A percentile compares a stretch with the other conserved stretches of the same genome.
Conservation (phyloP, 30 jellyfish, hydroid and myxozoan species). For the Hydra vulgaris region DNA sequence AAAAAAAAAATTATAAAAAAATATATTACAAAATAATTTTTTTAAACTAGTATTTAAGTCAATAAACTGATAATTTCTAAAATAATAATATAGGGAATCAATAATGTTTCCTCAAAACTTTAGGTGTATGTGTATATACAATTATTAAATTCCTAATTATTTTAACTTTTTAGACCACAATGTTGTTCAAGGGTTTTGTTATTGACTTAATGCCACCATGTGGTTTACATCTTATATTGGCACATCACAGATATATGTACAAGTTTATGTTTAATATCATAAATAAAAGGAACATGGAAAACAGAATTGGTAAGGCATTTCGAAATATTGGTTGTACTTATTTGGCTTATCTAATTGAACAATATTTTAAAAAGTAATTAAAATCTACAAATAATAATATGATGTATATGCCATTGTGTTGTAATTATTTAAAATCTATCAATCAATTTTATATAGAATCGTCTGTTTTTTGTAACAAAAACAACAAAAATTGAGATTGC, state of each 20-base stretch:
- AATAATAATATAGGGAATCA: no score
- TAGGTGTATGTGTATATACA: neutral
- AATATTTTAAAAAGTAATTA: slow-evolving; percentile 5
- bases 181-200: neutral
- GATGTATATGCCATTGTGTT: no score
- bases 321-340: slow-evolving; percentile 2
- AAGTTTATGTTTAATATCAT: neutral
- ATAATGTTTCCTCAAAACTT: no score
- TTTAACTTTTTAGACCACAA: neutral
- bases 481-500: no score
- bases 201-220: slow-evolving; percentile 16
- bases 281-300: neutral
- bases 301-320: neutral
- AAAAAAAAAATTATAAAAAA: no score
- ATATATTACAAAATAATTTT: neutral
- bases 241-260: slow-evolving; percentile 18
- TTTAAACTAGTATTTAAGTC: neutral
- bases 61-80: no score
- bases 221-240: slow-evolving; percentile 13
- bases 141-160: neutral
- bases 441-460: no score
- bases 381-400: neutral
- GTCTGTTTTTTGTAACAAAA: no score
- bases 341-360: slow-evolving; percentile 10
- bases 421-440: no score